phyloP scores from a whole-genome alignment of 92 coral and sea anemone species.

The Zoanthus sociatus region DNA sequence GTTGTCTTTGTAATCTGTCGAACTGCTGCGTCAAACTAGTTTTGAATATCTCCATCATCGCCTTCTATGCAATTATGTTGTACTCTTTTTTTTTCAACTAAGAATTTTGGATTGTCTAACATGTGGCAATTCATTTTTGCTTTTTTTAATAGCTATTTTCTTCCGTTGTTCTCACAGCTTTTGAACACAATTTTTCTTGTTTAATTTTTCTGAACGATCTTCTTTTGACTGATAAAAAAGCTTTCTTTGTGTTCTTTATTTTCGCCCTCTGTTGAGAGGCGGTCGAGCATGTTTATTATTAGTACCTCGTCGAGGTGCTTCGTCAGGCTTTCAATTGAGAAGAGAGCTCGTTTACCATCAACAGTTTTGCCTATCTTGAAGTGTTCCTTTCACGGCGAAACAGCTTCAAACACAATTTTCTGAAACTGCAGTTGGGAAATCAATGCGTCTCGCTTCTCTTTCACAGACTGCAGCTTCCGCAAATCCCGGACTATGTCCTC shows the following conservation, averaged over 20 bases:
- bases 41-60: neutral
- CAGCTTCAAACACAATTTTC: conserved; percentile 9
- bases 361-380: conserved; percentile 50
- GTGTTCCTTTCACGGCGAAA: conserved; percentile 38
- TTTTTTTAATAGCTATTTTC: conserved; percentile 2
- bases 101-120: conserved; percentile 10
- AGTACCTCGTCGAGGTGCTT: conserved; percentile 18
- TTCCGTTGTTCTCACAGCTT: conserved; percentile 9
- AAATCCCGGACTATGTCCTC: neutral
- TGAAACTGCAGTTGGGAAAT: conserved; percentile 31
- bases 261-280: neutral
- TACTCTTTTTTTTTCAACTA: neutral
- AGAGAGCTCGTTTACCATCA: conserved; percentile 25
- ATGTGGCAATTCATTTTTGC: neutral
- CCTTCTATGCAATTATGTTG: conserved; percentile 42
- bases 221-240: neutral
- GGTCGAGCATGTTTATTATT: conserved; percentile 13
- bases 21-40: conserved; percentile 52
- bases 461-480: conserved; percentile 39
- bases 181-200: neutral
- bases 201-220: neutral
- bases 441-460: conserved; percentile 47
- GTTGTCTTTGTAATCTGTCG: neutral
- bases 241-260: neutral
- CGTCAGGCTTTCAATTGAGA: conserved; percentile 39